Percentiles rank a stretch among this genome's conserved stretches.
Conservation (phyloP, 2,888 invertebrate genomes). For the Oscheius sp. region DNA sequence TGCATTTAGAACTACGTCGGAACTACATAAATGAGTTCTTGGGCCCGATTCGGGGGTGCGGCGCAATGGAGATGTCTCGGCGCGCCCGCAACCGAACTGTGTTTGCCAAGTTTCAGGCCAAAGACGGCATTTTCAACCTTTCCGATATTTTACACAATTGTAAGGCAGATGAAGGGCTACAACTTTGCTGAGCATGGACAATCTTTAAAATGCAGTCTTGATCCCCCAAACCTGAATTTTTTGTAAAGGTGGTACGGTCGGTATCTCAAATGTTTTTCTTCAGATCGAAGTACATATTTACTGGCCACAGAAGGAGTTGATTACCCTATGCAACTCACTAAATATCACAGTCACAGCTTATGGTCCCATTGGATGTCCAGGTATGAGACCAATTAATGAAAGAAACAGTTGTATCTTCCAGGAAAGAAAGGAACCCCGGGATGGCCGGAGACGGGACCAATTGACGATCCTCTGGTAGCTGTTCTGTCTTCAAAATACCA, state of each 20-base stretch:
- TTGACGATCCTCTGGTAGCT: conserved; percentile 44
- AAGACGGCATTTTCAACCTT: no score
- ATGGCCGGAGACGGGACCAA: conserved; percentile 38
- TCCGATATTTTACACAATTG: no score
- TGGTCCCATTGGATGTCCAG: conserved; percentile 61
- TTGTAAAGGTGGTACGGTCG: neutral
- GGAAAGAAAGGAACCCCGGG: conserved; percentile 30
- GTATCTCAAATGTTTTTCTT: conserved; percentile 31
- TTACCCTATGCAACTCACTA: conserved; percentile 79
- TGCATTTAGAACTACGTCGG: no score
- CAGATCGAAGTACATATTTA: conserved; percentile 85
- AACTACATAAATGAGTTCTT: no score
- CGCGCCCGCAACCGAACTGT: no score
- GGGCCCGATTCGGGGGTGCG: no score
- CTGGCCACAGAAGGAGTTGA: conserved; percentile 81
- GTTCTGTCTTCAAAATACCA: conserved; percentile 52
- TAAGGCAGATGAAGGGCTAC: no score
- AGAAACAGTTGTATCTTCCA: neutral
- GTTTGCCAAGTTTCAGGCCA: no score
- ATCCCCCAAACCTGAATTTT: neutral
- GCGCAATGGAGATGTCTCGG: no score
- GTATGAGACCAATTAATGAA: neutral
- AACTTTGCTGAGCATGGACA: no score
- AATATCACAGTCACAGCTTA: conserved; percentile 76
- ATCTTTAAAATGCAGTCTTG: no score